A percentile compares a stretch with the other conserved stretches of the same genome.
Evolutionary conservation across 2,113 vertebrate genomes (phyloP).

Genomic region (Chaetodon auriga): DNA sequence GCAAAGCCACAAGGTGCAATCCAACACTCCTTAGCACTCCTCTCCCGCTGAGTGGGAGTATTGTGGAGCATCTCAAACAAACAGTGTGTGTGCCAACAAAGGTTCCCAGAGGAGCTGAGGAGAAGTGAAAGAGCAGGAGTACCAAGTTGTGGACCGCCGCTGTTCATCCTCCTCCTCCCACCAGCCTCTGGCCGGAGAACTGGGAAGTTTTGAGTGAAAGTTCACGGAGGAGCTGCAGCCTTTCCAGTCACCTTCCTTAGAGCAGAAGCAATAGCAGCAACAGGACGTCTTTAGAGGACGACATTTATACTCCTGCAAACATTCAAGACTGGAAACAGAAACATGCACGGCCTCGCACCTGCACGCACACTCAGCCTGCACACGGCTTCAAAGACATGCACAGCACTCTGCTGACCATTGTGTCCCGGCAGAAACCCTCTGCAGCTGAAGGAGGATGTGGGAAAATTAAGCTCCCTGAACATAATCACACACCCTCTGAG

Average conservation of each 20-base stretch:
- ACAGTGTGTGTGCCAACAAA: slow-evolving; percentile 66
- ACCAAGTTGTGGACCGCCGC: not conserved
- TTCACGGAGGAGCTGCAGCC: slow-evolving; percentile 19
- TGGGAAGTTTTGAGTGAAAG: slow-evolving; percentile 30
- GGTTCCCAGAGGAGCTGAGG: slow-evolving; percentile 51
- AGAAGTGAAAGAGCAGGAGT: slow-evolving; percentile 44
- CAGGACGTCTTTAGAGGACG: not conserved
- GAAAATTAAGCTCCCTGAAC: not conserved
- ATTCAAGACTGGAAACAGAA: slow-evolving; percentile 20
- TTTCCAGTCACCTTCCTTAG: slow-evolving; percentile 8
- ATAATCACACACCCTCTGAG: slow-evolving; percentile 28
- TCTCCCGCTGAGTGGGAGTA: slow-evolving; percentile 64
- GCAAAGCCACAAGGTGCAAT: slow-evolving; percentile 63
- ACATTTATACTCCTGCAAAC: slow-evolving; percentile 27
- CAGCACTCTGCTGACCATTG: slow-evolving; percentile 9
- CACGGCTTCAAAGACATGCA: slow-evolving; percentile 28
- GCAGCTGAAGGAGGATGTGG: not conserved
- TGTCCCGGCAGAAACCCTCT: slow-evolving; percentile 25
- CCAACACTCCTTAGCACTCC: slow-evolving; percentile 57
- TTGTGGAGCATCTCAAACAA: slow-evolving; percentile 65
- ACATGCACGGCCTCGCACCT: not conserved
- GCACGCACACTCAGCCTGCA: not conserved
- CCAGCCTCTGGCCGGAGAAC: slow-evolving; percentile 16
- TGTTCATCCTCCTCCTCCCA: slow-evolving; percentile 21
- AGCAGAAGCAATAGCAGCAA: not conserved